Evolutionary conservation across 2,797 vertebrate genomes (phyloP), one percentile per base, ranked within the genome.

Genomic region (Sorex maritimensis): DNA sequence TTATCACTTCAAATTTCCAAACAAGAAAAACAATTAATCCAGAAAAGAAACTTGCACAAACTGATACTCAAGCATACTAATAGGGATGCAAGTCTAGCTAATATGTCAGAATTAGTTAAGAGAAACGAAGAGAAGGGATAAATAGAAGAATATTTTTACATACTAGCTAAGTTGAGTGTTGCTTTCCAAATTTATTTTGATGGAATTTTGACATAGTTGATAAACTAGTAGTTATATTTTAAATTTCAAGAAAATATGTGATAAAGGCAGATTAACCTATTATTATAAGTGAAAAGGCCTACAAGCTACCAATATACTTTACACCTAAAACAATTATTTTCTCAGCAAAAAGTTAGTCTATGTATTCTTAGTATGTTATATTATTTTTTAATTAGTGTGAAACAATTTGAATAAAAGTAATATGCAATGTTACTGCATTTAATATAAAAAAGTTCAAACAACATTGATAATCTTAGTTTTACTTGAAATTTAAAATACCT

Each of bases 181-280:
- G 63, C 82, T 82, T 30, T 17, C 2, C 26, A 78, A 68, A 52
- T 88, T 65, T 58, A 74, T 13, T 49, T 67, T 71, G 44, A 75
- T 74, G 38, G 1, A 21, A 63, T 63, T 75, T 73, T 69, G 30
- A 55, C 6, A 58, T 63, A 34, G 34, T 34, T 34, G 34, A 15
- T 34, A 46, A 61, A 74, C 26, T 30, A 69, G 6, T 3, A 73
- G 11, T 72, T 24, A 55, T 67, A 65, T 30, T 82, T 77, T 72
- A 86, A 94, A 68, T 68, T 93, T 83, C 38, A 19, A 2, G 6
- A 14, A 80, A 79, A 46, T 83, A 65, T 80, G 6, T 75, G 15
- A 77, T 83, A 77, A 88, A 69, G 67, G 0, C 2, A 90, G 5
- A 6, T 46, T 81, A 94, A 65, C 0, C 67, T n/a, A 61, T 61